These are phyloP conservation scores for Mactra quadrangularis DNA, from an alignment of 1,140 invertebrate species.

Conservation along the genomic window DNA sequence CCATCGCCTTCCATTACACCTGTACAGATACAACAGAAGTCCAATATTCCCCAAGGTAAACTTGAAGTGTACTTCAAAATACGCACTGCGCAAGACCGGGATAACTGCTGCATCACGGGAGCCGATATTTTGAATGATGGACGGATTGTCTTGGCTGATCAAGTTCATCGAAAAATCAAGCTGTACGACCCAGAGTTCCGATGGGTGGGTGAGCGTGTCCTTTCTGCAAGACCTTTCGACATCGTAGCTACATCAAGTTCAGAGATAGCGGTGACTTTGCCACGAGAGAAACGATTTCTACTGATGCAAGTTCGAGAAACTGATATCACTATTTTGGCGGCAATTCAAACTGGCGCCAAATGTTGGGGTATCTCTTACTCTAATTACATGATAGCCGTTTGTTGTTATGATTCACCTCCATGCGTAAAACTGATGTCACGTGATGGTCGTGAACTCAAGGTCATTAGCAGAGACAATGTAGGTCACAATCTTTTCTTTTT, in stretches of 20 bases:
- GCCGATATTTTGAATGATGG: constrained; percentile 63
- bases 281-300: constrained; percentile 63
- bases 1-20: constrained; percentile 59
- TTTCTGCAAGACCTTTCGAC: constrained; percentile 64
- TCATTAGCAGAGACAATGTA: constrained; percentile 61
- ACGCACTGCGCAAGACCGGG: constrained; percentile 61
- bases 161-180: constrained; percentile 65
- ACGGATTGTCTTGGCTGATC: constrained; percentile 63
- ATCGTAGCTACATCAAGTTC: constrained; percentile 48
- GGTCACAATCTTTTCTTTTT: constrained; percentile 65
- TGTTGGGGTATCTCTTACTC: constrained; percentile 66
- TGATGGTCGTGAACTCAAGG: constrained; percentile 65
- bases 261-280: constrained; percentile 65
- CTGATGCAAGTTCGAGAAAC: constrained; percentile 61
- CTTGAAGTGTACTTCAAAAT: constrained; percentile 66
- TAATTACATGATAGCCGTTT: constrained; percentile 64
- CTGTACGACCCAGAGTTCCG: constrained; percentile 62
- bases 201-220: constrained; percentile 65
- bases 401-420: constrained; percentile 63
- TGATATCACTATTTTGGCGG: constrained; percentile 59
- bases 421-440: constrained; percentile 66
- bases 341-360: constrained; percentile 66
- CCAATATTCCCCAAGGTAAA: constrained; percentile 53
- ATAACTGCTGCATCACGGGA: constrained; percentile 66
- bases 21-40: constrained; percentile 26